Evolutionary conservation across 2,888 invertebrate species (phyloP), one percentile per base, ranked within the genome.

Genomic region (Caenorhabditis sp.): DNA sequence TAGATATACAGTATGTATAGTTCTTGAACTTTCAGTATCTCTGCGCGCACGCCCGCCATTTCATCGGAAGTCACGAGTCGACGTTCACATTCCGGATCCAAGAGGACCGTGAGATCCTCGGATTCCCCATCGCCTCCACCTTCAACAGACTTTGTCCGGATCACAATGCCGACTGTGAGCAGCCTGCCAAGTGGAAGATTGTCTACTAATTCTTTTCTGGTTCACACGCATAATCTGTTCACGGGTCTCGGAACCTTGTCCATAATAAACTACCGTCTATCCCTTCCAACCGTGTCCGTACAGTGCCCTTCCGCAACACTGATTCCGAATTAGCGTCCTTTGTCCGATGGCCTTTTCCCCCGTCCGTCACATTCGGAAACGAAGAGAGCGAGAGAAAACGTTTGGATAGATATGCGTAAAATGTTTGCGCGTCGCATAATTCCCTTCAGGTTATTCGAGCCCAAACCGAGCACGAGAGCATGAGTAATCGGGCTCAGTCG

Each of bases 31-130:
- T 84, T 89, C 97, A 99, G 91, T 94, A 96, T 86, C 94, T 99
- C 83, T 95, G 95, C 90, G 93, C 96, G 0, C 93, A 93, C 90
- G 94, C 95, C 0, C 92, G 93, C 91, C 92, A 89, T 88, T 75
- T 88, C 92, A 92, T 81, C 93, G 98, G 98, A 9, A 95, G 95
- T 0, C 93, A 93, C 89, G 95, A 95, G 85, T 98, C 98, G 73
- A 99, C 98, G 0, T 98, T 97, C 90, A 93, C 96, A 0, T 96
- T 94, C 89, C 92, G 98, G 66, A 98, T 99, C 82, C 95, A 97
- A 90, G 98, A 99, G 89, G 98, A 99, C 89, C 92, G 98, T 26
- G 97, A 98, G 91, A 95, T 99, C 75, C 89, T 97, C 45, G 96
- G 96, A 1, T 95, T 95, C 90, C 92, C 92, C 6, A 91, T 92